Evolutionary conservation across 2,113 vertebrate genomes (phyloP).

Genomic region (Actenoides lindsayi): DNA sequence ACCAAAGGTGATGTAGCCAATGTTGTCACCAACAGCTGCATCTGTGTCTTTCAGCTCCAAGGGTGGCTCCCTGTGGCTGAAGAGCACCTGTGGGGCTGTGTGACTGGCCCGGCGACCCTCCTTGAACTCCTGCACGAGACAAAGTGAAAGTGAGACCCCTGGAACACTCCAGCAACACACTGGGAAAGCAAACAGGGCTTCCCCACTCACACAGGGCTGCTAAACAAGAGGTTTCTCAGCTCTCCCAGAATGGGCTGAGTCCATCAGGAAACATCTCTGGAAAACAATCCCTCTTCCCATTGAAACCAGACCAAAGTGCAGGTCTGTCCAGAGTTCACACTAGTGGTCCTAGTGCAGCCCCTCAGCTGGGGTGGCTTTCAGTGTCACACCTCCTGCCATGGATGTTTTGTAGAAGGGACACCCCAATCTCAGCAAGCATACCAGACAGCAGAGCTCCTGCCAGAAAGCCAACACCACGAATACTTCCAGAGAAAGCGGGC

Average conservation of each 20-base stretch:
- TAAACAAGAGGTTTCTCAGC: background rate
- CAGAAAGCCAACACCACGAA: background rate
- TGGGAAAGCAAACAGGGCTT: background rate
- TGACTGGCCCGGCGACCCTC: conserved; percentile 97
- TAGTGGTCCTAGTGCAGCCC: rapidly evolving
- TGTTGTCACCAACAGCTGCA: conserved; percentile 94
- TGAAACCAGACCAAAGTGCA: background rate
- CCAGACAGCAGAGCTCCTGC: background rate
- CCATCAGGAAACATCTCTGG: background rate
- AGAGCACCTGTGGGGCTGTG: conserved; percentile 97
- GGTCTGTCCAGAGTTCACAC: rapidly evolving
- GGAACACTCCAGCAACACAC: rapidly evolving
- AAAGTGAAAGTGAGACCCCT: background rate
- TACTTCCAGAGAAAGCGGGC: background rate
- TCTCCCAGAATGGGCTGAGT: background rate
- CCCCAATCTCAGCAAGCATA: background rate
- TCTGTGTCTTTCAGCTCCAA: conserved; percentile 97
- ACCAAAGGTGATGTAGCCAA: conserved; percentile 99
- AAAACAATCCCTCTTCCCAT: background rate
- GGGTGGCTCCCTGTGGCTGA: conserved; percentile 97
- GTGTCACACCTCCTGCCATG: background rate
- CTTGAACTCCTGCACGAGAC: conserved; percentile 90
- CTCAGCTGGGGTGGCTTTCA: background rate
- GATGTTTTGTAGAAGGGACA: background rate
- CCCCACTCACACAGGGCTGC: background rate